Evolutionary conservation across 2,888 invertebrate species (phyloP), one percentile per base, ranked within the genome.

Genomic region (Ormyrus thymus): DNA sequence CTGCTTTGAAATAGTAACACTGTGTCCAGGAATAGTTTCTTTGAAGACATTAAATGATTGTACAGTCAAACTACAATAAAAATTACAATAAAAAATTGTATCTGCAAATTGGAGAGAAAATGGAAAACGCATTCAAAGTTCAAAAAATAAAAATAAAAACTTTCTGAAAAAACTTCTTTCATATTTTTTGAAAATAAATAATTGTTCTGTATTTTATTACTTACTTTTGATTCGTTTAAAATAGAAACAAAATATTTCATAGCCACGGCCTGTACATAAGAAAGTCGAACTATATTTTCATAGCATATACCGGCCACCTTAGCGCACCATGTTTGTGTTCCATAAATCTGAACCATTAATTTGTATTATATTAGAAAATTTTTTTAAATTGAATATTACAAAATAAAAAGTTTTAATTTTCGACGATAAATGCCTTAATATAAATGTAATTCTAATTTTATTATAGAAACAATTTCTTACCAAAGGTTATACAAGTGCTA

Each of bases 301-400:
- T 59, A 29, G 51, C 70, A 70, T 51, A 59, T 50, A 50, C 51
- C 70, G 9, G 51, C 5, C 8, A 59, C 29, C 0, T 13, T 46
- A 6, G 59, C 70, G n/a, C 70, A 70, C 70, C 70, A 70, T 6
- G n/a, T 50, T 58, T 56, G 7, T 10, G 58, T 10, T 58, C 69
- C 8, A 58, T 69, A 11, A 29, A 2, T 61, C 8, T 43, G 1
- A 43, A 43, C 13, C 8, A 6, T 29, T 6, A 9, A 15, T 9
- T 11, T 46, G 10, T n/a, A 62, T 46, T 11, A 45, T 68, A 7
- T 43, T 2, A 11, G 50, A 50, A 65, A 50, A 48, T 13, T 9
- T 64, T 6, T 64, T 64, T 13, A 62, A 5, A 48, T 29, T 29
- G 29, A 66, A 7, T 59, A 59, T 59, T 59, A 59, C 8, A 10